Base-by-base conservation (phyloP, 2,113 vertebrate species). In the Pseudorhombus dupliciocellatus region DNA sequence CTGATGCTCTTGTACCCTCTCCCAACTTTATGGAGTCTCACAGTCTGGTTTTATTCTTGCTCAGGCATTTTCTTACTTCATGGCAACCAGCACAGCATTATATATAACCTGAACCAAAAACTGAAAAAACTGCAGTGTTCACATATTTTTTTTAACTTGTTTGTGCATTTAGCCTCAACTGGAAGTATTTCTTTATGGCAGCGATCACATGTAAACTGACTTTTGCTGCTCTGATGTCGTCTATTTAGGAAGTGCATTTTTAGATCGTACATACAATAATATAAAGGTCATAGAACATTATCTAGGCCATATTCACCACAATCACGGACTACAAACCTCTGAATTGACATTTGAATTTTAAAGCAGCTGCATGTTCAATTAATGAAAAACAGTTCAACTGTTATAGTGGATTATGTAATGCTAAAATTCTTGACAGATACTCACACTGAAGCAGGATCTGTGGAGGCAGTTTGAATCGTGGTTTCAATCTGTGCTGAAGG, bases 391-490 rank as follows among this genome's bases (percentile, higher is more conserved):
- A 20, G 4, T 14, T 6, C 3, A 7, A 10, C 12, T 30, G 7
- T 34, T 7, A 52, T 53, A 20, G 6, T 8, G 46, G 22, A 40
- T 10, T 50, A 2, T 51, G 26, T 30, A 30, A 25, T 59, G 21
- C 16, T 2, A 5, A 22, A 25, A 50, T 21, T 28, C 20, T 1
- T 66, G 59, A 59, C 20, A 56, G 24, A 26, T 37, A 88, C 96
- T 95, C 92, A 98, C 96, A 88, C 92, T 86, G 91, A 69, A 31
- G 89, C 7, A 15, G 73, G 18, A 59, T 78, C 61, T 70, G 68
- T 59, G 5, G 70, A 52, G 7, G 71, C 9, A 20, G 75, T 31
- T 28, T 61, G 15, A 22, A 70, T 82, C 76, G 87, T 77, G 69
- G 92, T 84, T 51, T 90, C 87, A 65, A 88, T 78, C 30, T 92